phyloP scores from a whole-genome alignment of 2,113 vertebrate genomes.

The Dasyprocta punctata region DNA sequence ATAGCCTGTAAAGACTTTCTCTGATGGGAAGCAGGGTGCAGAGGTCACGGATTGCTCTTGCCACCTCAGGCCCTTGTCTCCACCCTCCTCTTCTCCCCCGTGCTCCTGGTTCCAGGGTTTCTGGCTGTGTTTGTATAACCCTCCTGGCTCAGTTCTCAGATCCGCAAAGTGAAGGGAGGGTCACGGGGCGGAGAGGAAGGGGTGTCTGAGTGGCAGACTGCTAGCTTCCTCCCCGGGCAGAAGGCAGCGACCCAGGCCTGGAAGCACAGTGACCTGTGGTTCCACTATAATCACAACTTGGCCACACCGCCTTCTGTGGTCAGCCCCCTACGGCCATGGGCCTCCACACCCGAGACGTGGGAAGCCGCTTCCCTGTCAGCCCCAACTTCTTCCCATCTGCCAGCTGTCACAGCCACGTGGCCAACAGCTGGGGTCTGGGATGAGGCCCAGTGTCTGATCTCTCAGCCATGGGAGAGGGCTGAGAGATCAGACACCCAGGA shows the following conservation, averaged over 20 bases:
- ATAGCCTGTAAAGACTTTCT: conserved; percentile 96
- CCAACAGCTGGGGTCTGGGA: conserved; percentile 31
- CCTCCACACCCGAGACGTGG: conserved; percentile 28
- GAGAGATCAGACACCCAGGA: neutral
- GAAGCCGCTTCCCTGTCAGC: neutral
- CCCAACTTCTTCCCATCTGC: neutral
- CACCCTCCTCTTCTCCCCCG: too few relatives aligned
- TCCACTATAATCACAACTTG: neutral
- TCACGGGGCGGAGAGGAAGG: neutral
- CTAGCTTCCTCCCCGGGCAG: neutral
- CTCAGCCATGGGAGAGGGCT: neutral
- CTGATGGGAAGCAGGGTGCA: conserved; percentile 79
- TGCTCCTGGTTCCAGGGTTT: neutral
- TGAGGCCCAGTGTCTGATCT: conserved; percentile 4
- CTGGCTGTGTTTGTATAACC: neutral
- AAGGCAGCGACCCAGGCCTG: neutral
- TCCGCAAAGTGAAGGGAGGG: neutral
- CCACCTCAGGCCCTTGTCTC: neutral
- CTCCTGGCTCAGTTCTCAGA: neutral
- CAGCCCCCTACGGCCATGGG: neutral
- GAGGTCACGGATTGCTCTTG: neutral
- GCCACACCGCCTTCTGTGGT: neutral
- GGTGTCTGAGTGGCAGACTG: neutral
- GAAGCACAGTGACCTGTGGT: neutral
- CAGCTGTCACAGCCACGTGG: conserved; percentile 31